Evolutionary conservation across 1,140 invertebrate genomes (phyloP), one percentile per base, ranked within the genome.

Genomic region (Centruroides sculpturatus): DNA sequence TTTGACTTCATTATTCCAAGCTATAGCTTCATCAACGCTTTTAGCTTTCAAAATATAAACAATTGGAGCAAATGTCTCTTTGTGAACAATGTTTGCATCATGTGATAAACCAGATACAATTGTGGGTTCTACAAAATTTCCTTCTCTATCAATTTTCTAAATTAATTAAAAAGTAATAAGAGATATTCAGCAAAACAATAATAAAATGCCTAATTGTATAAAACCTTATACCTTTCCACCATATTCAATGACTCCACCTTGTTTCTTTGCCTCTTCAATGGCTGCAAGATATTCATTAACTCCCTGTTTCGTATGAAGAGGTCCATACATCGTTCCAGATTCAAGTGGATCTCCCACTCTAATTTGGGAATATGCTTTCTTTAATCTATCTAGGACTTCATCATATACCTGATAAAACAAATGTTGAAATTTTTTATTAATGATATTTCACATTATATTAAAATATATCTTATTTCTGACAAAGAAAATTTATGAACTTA

Each of bases 21-120:
- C 68, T 66, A 99, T 93, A 10, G 88, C 94, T 69, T 98, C 86
- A 55, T 97, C 84, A 2, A 98, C 71, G 67, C 78, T 83, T 11
- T 83, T 76, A 23, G 82, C 80, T 72, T 94, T 90, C 2, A 99
- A 72, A 61, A 92, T 82, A 74, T 98, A 99, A 1, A 98, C 91
- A 72, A 99, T 98, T 3, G 96, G 96, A 5, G 92, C 96, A 77
- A 99, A 99, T 53, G 94, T 98, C 78, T 99, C 96, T 34, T 79
- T 81, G 55, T 89, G 82, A 3, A 99, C 89, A 5, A 98, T 79
- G 36, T 82, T 78, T n/a, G 83, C 77, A 75, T 93, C 82, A 69
- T 90, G 85, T 0, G 81, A 67, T 47, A 99, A 76, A 6, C 76
- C 92, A 9, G 89, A 87, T 55, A 99, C 82, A 57, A 99, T 94